phyloP scores from a whole-genome alignment of 1,140 invertebrate genomes.

The Catajapyx aquilonaris region DNA sequence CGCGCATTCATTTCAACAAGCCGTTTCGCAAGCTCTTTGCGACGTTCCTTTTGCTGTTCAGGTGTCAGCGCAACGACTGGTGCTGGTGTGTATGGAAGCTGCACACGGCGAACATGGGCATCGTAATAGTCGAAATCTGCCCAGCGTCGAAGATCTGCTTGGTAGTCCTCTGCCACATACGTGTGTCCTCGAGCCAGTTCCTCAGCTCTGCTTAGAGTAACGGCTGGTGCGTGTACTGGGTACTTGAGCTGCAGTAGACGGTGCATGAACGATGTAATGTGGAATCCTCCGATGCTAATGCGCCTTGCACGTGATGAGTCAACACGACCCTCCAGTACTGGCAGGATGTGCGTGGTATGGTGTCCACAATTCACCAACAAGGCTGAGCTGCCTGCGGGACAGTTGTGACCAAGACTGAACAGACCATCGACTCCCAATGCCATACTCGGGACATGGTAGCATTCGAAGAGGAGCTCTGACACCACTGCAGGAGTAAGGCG shows the following conservation, averaged over 20 bases:
- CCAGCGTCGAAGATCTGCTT: constrained; percentile 58
- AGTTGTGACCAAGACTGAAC: constrained; percentile 54
- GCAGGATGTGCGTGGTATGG: constrained; percentile 70
- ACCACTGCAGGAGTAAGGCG: constrained; percentile 43
- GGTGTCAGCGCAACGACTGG: constrained; percentile 21
- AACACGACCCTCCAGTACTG: constrained; percentile 44
- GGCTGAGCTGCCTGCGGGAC: constrained; percentile 31
- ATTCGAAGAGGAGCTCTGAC: constrained; percentile 87
- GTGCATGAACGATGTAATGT: constrained; percentile 68
- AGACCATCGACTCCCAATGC: constrained; percentile 72
- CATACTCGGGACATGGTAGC: constrained; percentile 65
- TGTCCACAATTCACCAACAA: constrained; percentile 70
- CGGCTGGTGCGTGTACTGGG: constrained; percentile 66
- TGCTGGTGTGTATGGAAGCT: constrained; percentile 49
- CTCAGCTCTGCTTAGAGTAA: constrained; percentile 68
- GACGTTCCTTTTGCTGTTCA: constrained; percentile 67
- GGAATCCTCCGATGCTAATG: constrained; percentile 69
- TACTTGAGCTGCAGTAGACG: constrained; percentile 84
- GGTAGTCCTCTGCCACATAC: constrained; percentile 52
- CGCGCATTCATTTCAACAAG: constrained; percentile 67
- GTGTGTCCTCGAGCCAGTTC: constrained; percentile 64
- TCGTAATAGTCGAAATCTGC: constrained; percentile 61
- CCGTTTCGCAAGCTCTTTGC: constrained; percentile 56
- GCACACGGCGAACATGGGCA: constrained; percentile 56
- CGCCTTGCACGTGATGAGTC: constrained; percentile 46